A percentile compares a stretch with the other conserved stretches of the same genome.
Evolutionary conservation across 2,888 invertebrate genomes (phyloP).

Genomic region (Noctua fimbriata): DNA sequence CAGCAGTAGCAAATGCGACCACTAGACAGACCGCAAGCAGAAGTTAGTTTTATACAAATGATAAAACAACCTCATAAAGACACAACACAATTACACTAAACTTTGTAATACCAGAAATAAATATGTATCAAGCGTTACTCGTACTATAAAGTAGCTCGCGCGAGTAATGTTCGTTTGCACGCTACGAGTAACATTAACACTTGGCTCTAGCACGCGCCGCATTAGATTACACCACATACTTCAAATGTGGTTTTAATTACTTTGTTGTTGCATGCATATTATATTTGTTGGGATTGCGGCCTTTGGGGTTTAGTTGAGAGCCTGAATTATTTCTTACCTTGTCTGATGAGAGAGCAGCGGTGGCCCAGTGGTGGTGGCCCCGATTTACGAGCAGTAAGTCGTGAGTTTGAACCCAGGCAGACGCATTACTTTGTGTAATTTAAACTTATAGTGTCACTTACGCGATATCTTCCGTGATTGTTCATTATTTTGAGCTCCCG

Average conservation of each 20-base stretch:
- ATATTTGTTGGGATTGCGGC: constrained; percentile 3
- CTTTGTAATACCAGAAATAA: constrained; percentile 9
- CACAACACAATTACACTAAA: neutral
- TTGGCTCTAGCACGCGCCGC: constrained; percentile 14
- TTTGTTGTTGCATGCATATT: constrained; percentile 30
- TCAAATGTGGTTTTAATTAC: constrained; percentile 56
- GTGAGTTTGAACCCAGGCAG: too few relatives aligned
- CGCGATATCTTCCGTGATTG: too few relatives aligned
- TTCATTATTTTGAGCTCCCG: too few relatives aligned
- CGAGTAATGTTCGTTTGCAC: constrained; percentile 27
- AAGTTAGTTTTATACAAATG: neutral
- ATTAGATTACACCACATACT: constrained; percentile 47
- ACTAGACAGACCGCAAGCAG: neutral
- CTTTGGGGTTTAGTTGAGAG: neutral
- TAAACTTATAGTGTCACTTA: too few relatives aligned
- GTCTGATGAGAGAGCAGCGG: neutral
- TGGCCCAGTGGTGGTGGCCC: too few relatives aligned
- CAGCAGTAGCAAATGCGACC: too few relatives aligned
- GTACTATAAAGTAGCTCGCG: constrained; percentile 15
- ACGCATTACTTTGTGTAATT: too few relatives aligned
- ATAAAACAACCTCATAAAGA: constrained; percentile 6
- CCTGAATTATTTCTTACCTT: neutral
- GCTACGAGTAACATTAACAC: constrained; percentile 26
- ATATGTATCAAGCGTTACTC: constrained; percentile 26
- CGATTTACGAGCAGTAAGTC: too few relatives aligned